Evolutionary conservation across 2,113 vertebrate genomes (phyloP).

Genomic region (Hippocampus guttulatus): DNA sequence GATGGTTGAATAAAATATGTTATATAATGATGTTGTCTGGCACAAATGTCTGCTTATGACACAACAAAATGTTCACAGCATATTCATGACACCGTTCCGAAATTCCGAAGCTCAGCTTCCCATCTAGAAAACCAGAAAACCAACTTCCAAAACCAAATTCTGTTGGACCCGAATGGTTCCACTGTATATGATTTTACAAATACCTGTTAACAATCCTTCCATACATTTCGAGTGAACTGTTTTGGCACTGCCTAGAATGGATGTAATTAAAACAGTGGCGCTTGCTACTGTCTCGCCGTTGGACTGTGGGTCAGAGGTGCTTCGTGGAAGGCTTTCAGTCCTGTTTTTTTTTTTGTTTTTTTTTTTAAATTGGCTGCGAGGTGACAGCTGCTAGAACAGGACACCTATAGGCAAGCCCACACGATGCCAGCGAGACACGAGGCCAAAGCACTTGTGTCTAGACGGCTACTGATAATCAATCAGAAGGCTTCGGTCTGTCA

Average conservation of each 20-base stretch:
- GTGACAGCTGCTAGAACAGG: constrained; percentile 60
- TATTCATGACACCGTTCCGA: no score
- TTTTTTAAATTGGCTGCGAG: constrained; percentile 64
- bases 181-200: no score
- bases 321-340: constrained; percentile 15
- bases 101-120: no score
- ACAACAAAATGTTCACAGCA: no score
- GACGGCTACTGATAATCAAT: constrained; percentile 50
- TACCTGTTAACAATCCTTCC: no score
- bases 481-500: constrained; percentile 48
- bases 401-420: constrained; percentile 36
- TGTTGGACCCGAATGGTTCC: no score
- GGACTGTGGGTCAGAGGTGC: constrained; percentile 51
- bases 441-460: constrained; percentile 35
- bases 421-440: constrained; percentile 46
- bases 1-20: no score
- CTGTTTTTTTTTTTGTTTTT: neutral
- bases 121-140: no score
- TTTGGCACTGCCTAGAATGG: constrained; percentile 16
- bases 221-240: constrained; percentile 22
- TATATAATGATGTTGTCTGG: no score
- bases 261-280: constrained; percentile 33
- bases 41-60: no score
- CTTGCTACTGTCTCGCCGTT: constrained; percentile 32
- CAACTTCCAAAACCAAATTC: no score